These are phyloP conservation scores for Leucoraja ocellata DNA, from an alignment of 2,797 vertebrate genomes.

Conservation along the genomic window DNA sequence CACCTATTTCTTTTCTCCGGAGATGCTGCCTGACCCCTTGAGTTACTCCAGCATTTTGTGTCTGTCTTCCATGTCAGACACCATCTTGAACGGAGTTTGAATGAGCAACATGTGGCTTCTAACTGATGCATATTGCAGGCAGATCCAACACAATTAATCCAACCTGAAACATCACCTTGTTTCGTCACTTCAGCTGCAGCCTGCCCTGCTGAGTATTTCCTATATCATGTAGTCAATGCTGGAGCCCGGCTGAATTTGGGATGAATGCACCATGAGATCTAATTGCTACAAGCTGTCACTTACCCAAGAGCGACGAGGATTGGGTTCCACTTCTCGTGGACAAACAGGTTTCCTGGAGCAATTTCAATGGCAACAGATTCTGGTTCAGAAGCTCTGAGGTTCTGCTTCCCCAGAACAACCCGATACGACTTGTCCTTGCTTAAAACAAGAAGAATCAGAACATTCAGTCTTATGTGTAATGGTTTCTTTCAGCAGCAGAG, in stretches of 20 bases:
- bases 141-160: not conserved
- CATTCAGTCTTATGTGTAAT: not conserved
- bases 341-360: not conserved
- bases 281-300: not conserved
- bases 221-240: too few species aligned
- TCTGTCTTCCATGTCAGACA: too few species aligned
- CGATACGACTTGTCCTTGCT: not conserved
- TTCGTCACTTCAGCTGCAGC: too few species aligned
- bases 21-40: too few species aligned
- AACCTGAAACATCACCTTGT: too few species aligned
- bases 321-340: slow-evolving; percentile 33
- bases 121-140: not conserved
- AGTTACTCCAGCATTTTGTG: too few species aligned
- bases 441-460: not conserved
- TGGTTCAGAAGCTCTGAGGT: not conserved
- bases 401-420: slow-evolving; percentile 8
- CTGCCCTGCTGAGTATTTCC: too few species aligned
- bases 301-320: not conserved
- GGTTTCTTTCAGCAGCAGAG: not conserved
- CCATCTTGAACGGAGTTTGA: too few species aligned
- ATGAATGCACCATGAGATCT: not conserved
- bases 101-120: not conserved
- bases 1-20: too few species aligned
- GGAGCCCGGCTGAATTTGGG: not conserved
- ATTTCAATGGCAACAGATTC: not conserved